A percentile compares a stretch with the other conserved stretches of the same genome.
These are phyloP conservation scores for Diabrotica virgifera DNA, from an alignment of 1,140 invertebrate species.

Conservation along the genomic window DNA sequence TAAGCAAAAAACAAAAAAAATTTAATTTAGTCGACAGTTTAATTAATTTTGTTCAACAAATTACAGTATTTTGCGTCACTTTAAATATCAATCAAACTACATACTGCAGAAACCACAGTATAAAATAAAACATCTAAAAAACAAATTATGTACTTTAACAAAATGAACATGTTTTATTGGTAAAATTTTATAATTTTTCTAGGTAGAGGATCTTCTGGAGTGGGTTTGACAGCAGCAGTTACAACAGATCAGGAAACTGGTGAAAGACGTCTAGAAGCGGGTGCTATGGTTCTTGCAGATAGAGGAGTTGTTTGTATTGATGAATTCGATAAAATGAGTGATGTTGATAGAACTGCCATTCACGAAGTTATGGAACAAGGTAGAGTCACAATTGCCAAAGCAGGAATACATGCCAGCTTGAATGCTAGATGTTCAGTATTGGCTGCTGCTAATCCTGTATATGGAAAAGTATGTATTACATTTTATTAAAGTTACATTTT, in stretches of 20 bases:
- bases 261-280: conserved; percentile 88
- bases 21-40: too few species aligned
- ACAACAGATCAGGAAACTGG: conserved; percentile 92
- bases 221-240: conserved; percentile 98
- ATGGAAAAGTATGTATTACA: conserved; percentile 73
- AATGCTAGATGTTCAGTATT: conserved; percentile 98
- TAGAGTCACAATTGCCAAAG: conserved; percentile 96
- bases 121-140: too few species aligned
- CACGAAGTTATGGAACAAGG: conserved; percentile 98
- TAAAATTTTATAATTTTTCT: not conserved
- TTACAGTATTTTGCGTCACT: too few species aligned
- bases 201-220: conserved; percentile 78
- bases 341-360: conserved; percentile 97
- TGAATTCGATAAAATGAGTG: conserved; percentile 99
- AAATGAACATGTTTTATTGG: too few species aligned
- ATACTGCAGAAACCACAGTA: too few species aligned
- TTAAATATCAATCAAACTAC: too few species aligned
- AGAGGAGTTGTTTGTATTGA: conserved; percentile 95
- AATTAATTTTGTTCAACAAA: too few species aligned
- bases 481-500: too few species aligned
- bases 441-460: conserved; percentile 99
- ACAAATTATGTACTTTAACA: too few species aligned
- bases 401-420: conserved; percentile 95
- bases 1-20: too few species aligned
- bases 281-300: conserved; percentile 99